These are phyloP conservation scores for Heliconius cydno DNA, from an alignment of 2,888 invertebrate species.

Conservation along the genomic window DNA sequence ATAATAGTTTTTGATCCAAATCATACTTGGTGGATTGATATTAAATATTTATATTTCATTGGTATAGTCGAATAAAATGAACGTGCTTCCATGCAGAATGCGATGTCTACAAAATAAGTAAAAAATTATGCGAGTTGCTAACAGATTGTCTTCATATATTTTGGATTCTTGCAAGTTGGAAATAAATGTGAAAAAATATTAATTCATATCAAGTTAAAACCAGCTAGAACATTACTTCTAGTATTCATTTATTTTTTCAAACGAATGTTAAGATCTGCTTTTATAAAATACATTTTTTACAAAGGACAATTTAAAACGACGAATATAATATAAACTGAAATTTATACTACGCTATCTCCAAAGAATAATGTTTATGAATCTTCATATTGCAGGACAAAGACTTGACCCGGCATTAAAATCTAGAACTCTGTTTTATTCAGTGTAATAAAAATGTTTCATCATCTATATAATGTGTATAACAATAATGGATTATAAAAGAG, in stretches of 20 bases:
- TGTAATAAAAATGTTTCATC: neutral
- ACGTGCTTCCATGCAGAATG: too few relatives aligned
- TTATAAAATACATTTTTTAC: neutral
- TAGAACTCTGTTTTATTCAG: constrained; percentile 8
- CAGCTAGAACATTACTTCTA: too few relatives aligned
- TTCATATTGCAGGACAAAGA: constrained; percentile 26
- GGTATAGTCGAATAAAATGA: too few relatives aligned
- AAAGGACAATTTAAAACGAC: neutral
- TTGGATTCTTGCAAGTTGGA: too few relatives aligned
- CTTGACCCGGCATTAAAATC: constrained; percentile 13
- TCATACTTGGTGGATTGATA: neutral
- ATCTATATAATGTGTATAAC: neutral
- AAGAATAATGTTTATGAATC: neutral
- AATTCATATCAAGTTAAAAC: too few relatives aligned
- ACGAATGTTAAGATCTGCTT: neutral
- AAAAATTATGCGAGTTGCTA: too few relatives aligned
- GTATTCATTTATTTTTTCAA: neutral
- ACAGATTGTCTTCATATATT: too few relatives aligned
- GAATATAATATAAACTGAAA: neutral
- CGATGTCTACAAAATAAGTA: too few relatives aligned
- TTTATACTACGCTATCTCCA: neutral
- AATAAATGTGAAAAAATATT: too few relatives aligned
- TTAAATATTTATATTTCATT: neutral
- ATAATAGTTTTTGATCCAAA: neutral
- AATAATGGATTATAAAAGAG: neutral